These are phyloP conservation scores for Hetaerina titia DNA, from an alignment of 2,888 invertebrate genomes.

Conservation along the genomic window DNA sequence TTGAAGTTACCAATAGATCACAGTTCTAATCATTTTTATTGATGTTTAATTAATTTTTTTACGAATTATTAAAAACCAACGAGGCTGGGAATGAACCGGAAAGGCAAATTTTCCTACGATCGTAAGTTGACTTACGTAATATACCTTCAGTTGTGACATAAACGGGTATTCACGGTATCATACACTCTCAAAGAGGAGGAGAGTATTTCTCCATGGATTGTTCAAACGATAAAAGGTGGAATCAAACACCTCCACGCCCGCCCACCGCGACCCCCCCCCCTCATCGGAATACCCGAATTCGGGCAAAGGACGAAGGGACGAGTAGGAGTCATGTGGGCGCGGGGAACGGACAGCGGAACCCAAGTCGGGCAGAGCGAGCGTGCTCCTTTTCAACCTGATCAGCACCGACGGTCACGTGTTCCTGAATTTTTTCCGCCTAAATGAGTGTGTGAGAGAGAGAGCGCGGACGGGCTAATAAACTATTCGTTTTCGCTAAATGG, in stretches of 20 bases:
- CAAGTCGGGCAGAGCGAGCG: not conserved
- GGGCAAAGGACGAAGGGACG: not conserved
- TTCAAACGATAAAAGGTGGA: not conserved
- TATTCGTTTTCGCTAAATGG: not conserved
- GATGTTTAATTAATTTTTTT: too few species aligned
- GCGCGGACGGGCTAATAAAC: not conserved
- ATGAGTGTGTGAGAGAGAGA: not conserved
- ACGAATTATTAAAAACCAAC: too few species aligned
- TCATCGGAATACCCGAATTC: not conserved
- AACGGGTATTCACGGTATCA: too few species aligned
- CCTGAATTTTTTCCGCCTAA: not conserved
- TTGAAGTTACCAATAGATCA: too few species aligned
- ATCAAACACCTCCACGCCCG: not conserved
- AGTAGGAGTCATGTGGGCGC: not conserved
- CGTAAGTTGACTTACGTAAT: too few species aligned
- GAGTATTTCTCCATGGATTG: too few species aligned
- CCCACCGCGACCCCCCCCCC: not conserved
- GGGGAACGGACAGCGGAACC: not conserved
- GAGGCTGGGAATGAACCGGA: too few species aligned
- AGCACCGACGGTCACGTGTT: not conserved
- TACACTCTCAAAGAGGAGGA: too few species aligned
- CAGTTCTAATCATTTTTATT: too few species aligned
- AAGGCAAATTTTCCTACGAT: too few species aligned
- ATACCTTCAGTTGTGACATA: too few species aligned
- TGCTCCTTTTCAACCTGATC: not conserved